Conservation (phyloP, 2,888 invertebrate genomes). For the Embidobia sp. region DNA sequence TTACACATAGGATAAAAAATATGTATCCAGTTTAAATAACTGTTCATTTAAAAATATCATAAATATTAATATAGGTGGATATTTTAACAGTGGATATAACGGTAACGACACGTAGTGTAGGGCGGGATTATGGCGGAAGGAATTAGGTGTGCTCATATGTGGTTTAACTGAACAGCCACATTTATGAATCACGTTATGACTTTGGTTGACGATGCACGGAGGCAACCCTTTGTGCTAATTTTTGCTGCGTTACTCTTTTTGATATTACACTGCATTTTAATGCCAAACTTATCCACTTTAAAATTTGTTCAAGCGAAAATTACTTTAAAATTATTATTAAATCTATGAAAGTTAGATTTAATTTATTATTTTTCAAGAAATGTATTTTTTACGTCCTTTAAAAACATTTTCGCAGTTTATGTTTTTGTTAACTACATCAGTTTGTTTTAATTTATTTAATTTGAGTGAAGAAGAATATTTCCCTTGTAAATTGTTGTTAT, state of each 20-base stretch:
- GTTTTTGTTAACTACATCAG: too few species aligned
- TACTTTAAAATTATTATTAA: too few species aligned
- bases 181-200: conserved; percentile 62
- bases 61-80: conserved; percentile 39
- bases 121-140: conserved; percentile 51
- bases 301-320: background rate
- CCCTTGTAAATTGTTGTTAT: too few species aligned
- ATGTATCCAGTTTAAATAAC: too few species aligned
- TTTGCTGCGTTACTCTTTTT: conserved; percentile 33
- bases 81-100: conserved; percentile 37
- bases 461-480: too few species aligned
- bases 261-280: conserved; percentile 19
- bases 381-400: too few species aligned
- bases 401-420: too few species aligned
- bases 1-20: too few species aligned
- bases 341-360: too few species aligned
- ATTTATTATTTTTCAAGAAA: too few species aligned
- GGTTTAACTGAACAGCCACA: conserved; percentile 62
- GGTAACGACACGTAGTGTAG: conserved; percentile 37
- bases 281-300: background rate
- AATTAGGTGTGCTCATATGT: conserved; percentile 62
- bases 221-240: conserved; percentile 44
- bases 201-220: conserved; percentile 30
- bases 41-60: conserved; percentile 35
- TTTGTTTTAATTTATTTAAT: too few species aligned